Percentiles rank a stretch among this genome's conserved stretches.
Conservation (phyloP, 2,113 vertebrate genomes). For the Odobenus rosmarus region DNA sequence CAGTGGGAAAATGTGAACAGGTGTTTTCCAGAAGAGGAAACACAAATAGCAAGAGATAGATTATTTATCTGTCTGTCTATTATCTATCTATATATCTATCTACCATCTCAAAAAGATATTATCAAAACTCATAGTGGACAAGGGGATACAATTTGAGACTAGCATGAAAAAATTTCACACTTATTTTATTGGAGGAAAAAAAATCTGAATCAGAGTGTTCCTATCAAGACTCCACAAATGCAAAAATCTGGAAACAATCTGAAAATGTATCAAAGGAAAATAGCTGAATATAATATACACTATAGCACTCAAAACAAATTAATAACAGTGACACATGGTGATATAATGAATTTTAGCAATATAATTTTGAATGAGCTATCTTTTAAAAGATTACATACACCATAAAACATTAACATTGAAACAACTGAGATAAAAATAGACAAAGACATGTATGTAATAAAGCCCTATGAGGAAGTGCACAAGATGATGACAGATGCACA, state of each 20-base stretch:
- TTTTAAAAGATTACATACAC: neutral
- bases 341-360: neutral
- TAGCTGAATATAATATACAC: neutral
- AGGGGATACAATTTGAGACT: neutral
- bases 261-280: neutral
- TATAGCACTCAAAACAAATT: neutral
- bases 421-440: neutral
- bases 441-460: neutral
- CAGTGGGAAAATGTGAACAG: neutral
- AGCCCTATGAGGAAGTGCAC: neutral
- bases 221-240: neutral
- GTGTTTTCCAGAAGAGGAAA: neutral
- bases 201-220: neutral
- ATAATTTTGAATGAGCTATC: neutral
- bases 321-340: neutral
- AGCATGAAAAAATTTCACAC: no score
- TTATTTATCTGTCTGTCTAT: neutral
- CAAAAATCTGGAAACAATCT: neutral
- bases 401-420: neutral
- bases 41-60: neutral
- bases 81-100: neutral
- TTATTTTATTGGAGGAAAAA: neutral
- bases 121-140: neutral
- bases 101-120: neutral
- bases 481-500: accelerated